A percentile compares a stretch with the other conserved stretches of the same genome.
These are phyloP conservation scores for Megalurothrips usitatus DNA, from an alignment of 2,888 invertebrate genomes.

Conservation along the genomic window DNA sequence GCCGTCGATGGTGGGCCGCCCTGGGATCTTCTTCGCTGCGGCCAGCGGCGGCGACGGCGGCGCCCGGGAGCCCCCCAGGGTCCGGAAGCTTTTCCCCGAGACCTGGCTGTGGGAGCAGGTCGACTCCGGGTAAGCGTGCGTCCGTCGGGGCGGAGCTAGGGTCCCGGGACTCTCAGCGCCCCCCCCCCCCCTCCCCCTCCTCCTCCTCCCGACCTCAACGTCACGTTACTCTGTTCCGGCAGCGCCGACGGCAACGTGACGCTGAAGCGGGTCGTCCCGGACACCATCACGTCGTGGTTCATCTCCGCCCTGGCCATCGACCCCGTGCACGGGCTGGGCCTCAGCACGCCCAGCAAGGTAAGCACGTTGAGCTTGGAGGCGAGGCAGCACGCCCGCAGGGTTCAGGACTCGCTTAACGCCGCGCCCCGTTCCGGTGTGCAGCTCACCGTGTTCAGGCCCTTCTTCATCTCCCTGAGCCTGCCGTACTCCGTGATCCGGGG, in stretches of 20 bases:
- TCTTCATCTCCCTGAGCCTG: conserved; percentile 55
- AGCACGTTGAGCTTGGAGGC: background rate
- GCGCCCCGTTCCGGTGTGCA: conserved; percentile 38
- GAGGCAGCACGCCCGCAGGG: background rate
- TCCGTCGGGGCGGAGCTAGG: too few species aligned
- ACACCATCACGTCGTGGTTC: conserved; percentile 57
- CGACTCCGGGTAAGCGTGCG: conserved; percentile 37
- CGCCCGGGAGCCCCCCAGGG: conserved; percentile 35
- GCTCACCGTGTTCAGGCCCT: conserved; percentile 54
- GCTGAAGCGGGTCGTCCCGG: conserved; percentile 48
- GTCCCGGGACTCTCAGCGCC: too few species aligned
- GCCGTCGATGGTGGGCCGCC: too few species aligned
- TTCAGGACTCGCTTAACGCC: conserved; percentile 35
- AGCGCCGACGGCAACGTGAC: conserved; percentile 32
- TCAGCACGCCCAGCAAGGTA: conserved; percentile 48
- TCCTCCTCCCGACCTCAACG: too few species aligned
- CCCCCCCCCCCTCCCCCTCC: too few species aligned
- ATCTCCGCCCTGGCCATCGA: conserved; percentile 55
- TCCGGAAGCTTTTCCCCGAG: conserved; percentile 51
- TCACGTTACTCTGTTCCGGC: conserved; percentile 27
- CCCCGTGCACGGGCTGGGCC: conserved; percentile 51
- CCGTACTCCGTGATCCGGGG: conserved; percentile 55
- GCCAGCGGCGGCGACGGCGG: background rate
- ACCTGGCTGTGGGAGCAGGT: conserved; percentile 51
- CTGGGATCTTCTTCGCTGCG: background rate